Conservation (phyloP, 2,888 invertebrate genomes). For the Melinaea marsaeus region DNA sequence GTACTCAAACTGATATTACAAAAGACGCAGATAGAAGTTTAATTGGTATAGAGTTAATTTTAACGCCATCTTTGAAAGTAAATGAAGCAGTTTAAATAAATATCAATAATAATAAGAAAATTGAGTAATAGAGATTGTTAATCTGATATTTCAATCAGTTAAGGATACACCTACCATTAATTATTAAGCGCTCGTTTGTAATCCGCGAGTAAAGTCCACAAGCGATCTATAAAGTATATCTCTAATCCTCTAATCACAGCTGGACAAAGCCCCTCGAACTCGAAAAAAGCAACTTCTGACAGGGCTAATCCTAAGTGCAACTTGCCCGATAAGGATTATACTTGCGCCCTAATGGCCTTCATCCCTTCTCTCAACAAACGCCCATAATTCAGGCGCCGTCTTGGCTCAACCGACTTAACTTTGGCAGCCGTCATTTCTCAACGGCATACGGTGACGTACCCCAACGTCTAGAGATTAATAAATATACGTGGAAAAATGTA, state of each 20-base stretch:
- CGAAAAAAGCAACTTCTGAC: constrained; percentile 74
- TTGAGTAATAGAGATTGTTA: not conserved
- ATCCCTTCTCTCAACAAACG: constrained; percentile 75
- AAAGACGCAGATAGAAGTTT: not conserved
- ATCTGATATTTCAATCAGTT: constrained; percentile 6
- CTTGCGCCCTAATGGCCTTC: constrained; percentile 72
- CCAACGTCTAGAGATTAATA: constrained; percentile 66
- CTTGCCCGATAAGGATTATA: constrained; percentile 76
- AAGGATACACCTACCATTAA: constrained; percentile 15
- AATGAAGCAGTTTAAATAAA: not conserved
- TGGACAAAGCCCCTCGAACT: constrained; percentile 64
- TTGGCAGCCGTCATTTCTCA: constrained; percentile 78
- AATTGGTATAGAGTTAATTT: not conserved
- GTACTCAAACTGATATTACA: not conserved
- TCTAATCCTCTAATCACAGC: constrained; percentile 67
- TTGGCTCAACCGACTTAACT: constrained; percentile 77
- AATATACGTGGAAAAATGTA: constrained; percentile 74
- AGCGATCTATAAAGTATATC: constrained; percentile 31
- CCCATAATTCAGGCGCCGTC: constrained; percentile 73
- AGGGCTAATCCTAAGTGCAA: constrained; percentile 77
- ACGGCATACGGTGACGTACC: constrained; percentile 72
- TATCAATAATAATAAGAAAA: not conserved
- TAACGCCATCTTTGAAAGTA: not conserved
- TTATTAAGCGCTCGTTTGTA: constrained; percentile 18
- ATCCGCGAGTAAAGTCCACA: constrained; percentile 24